A percentile compares a stretch with the other conserved stretches of the same genome.
Conservation (phyloP, 2,888 invertebrate species). For the Zhuqinia jingwanae region DNA sequence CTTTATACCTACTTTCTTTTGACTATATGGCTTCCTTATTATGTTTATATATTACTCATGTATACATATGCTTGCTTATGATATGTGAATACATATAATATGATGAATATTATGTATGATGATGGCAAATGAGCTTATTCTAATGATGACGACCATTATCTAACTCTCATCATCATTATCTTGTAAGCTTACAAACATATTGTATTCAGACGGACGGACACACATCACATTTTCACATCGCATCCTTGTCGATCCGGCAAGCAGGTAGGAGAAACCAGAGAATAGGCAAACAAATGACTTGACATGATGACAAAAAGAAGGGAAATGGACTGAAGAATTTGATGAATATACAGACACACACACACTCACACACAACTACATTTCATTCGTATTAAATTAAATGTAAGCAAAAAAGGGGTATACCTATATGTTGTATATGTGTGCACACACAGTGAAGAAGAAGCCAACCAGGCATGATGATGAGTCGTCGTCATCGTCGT, state of each 20-base stretch:
- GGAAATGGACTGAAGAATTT: slow-evolving; percentile 76
- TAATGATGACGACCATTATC: slow-evolving; percentile 71
- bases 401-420: slow-evolving; percentile 2
- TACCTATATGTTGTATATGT: no score
- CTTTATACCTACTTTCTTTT: slow-evolving; percentile 5
- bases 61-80: slow-evolving; percentile 2
- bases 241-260: slow-evolving; percentile 23
- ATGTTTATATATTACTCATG: not conserved
- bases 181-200: not conserved
- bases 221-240: slow-evolving; percentile 53
- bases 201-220: not conserved
- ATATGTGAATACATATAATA: not conserved
- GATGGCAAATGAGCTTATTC: slow-evolving; percentile 70
- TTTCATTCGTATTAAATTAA: slow-evolving; percentile 26
- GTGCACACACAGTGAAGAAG: not conserved
- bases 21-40: not conserved
- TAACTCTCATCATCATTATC: slow-evolving; percentile 71
- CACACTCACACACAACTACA: no score
- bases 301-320: slow-evolving; percentile 73
- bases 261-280: slow-evolving; percentile 36
- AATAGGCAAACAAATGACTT: slow-evolving; percentile 70
- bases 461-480: slow-evolving; percentile 67
- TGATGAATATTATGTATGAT: slow-evolving; percentile 27
- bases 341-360: slow-evolving; percentile 50
- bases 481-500: slow-evolving; percentile 10